Percentiles rank a stretch among this genome's conserved stretches.
Evolutionary conservation across 53 echinoderm and acorn worm genomes (phyloP).

Genomic region (Paelopatides confundens): DNA sequence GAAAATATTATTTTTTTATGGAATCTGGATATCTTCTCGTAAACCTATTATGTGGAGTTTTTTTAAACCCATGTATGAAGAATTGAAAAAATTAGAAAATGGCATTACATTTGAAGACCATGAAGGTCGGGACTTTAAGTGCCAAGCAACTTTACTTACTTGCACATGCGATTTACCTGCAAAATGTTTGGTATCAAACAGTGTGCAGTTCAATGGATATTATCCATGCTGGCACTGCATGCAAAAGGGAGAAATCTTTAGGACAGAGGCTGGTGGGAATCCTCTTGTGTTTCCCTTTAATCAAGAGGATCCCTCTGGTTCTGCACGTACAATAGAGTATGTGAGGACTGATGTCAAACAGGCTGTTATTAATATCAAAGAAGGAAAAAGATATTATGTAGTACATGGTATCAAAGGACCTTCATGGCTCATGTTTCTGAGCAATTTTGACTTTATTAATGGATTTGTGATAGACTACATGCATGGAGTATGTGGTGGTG

Average conservation of each 20-base stretch:
- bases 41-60: slow-evolving; percentile 66
- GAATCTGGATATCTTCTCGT: slow-evolving; percentile 37
- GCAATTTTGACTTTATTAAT: slow-evolving; percentile 28
- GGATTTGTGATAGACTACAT: slow-evolving; percentile 66
- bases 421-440: slow-evolving; percentile 52
- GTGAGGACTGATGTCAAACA: background rate
- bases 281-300: slow-evolving; percentile 45
- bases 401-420: slow-evolving; percentile 56
- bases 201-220: slow-evolving; percentile 56
- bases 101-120: slow-evolving; percentile 38
- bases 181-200: slow-evolving; percentile 48
- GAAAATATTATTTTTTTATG: slow-evolving; percentile 47
- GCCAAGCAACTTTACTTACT: slow-evolving; percentile 46
- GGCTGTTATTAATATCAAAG: slow-evolving; percentile 20
- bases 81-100: slow-evolving; percentile 25
- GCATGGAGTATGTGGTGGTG: slow-evolving; percentile 59
- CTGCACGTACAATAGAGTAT: slow-evolving; percentile 22
- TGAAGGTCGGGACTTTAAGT: slow-evolving; percentile 24
- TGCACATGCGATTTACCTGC: slow-evolving; percentile 66
- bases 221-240: slow-evolving; percentile 54
- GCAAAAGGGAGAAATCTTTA: slow-evolving; percentile 43
- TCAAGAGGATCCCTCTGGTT: slow-evolving; percentile 13
- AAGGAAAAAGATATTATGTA: background rate
- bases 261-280: slow-evolving; percentile 54
- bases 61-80: slow-evolving; percentile 48